These are phyloP conservation scores for Ellobius talpinus DNA, from an alignment of 2,113 vertebrate species.

Conservation along the genomic window DNA sequence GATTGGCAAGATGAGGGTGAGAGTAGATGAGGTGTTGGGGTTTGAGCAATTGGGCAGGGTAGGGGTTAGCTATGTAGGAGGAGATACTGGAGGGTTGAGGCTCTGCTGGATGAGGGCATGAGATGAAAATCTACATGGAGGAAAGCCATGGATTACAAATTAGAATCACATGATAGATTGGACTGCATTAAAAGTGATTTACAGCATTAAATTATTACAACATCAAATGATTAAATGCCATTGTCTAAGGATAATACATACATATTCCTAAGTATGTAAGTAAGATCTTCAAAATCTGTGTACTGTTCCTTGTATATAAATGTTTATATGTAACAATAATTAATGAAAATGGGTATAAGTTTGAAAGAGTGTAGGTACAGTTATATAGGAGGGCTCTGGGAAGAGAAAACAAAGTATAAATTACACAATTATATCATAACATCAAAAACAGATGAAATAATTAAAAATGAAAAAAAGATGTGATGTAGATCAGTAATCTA, in stretches of 20 bases:
- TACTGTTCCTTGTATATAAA: not conserved
- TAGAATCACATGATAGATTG: not conserved
- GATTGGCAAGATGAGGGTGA: not conserved
- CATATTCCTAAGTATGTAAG: not conserved
- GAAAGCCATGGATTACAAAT: not conserved
- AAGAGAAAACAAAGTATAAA: not conserved
- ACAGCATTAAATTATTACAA: no score
- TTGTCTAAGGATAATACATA: not conserved
- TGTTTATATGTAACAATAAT: not conserved
- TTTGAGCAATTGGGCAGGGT: not conserved
- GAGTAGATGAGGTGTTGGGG: not conserved
- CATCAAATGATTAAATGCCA: not conserved
- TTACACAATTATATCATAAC: not conserved
- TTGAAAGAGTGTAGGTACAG: not conserved
- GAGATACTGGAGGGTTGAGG: not conserved
- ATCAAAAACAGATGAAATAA: not conserved
- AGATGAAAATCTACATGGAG: not conserved
- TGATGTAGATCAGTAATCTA: not conserved
- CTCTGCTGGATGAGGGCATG: not conserved
- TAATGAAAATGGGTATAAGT: no score
- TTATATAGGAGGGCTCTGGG: not conserved
- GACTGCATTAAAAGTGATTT: not conserved
- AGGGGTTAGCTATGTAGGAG: not conserved
- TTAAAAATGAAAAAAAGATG: not conserved
- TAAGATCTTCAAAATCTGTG: not conserved